These are phyloP conservation scores for Notodonta ziczac DNA, from an alignment of 2,888 invertebrate species.

Conservation along the genomic window DNA sequence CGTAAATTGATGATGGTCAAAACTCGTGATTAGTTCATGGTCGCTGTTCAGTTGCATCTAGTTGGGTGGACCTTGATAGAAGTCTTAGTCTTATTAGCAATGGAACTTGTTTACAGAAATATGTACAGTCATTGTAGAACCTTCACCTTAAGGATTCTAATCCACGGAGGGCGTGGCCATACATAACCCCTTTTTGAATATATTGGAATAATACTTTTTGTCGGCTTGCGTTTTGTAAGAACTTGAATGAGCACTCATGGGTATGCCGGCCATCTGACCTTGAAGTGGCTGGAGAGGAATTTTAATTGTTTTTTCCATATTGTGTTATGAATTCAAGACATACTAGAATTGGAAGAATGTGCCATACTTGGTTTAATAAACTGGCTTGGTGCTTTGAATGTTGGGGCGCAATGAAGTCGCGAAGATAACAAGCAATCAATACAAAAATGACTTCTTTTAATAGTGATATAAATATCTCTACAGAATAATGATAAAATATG, in stretches of 20 bases:
- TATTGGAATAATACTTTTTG: conserved; percentile 38
- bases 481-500: no score
- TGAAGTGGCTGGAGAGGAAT: conserved; percentile 30
- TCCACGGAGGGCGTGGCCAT: conserved; percentile 35
- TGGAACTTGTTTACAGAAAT: not conserved
- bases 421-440: no score
- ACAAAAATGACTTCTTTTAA: no score
- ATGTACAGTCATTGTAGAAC: conserved; percentile 5
- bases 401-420: no score
- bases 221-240: conserved; percentile 23
- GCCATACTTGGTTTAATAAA: no score
- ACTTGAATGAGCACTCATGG: conserved; percentile 26
- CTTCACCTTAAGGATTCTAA: conserved; percentile 32
- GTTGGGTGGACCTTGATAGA: no score
- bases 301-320: conserved; percentile 40
- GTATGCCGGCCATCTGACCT: conserved; percentile 36
- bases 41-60: no score
- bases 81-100: no score
- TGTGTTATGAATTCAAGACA: conserved; percentile 9
- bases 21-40: no score
- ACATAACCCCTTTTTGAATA: conserved; percentile 39
- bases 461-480: no score
- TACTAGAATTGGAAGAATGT: not conserved
- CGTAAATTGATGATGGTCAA: no score
- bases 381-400: no score